Base-by-base conservation (phyloP, 2,797 vertebrate species). In the Aselliscus stoliczkanus region DNA sequence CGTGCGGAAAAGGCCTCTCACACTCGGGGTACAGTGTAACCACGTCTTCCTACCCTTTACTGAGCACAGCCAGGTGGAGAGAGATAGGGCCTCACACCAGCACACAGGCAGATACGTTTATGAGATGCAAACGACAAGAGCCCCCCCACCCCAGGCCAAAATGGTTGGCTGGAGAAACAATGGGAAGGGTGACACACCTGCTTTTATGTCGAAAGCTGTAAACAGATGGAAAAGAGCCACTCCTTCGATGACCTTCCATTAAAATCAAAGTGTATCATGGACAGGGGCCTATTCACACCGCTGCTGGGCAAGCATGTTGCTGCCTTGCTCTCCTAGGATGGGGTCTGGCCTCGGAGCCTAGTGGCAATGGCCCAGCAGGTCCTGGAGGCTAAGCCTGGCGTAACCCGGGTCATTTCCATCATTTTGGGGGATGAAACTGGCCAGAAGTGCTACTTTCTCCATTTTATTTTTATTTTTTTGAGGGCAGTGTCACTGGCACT, bases 341-440 rank as follows among this genome's bases (percentile, higher is more conserved):
- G 42, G n/a, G 21, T 89, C 90, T 91, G 70, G 56, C 95, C 88
- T 84, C 79, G 56, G 52, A 96, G 82, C 77, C 72, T 96, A 87
- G 94, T 62, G 84, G 93, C 17, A 88, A 93, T 77, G 39, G n/a
- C 76, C 58, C 84, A 79, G 81, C 44, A 95, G 94, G 88, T 90
- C 84, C 29, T 1, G 86, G 83, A 95, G 73, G 91, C 73, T 34
- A 39, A 95, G 56, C 79, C 90, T 95, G 94, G 87, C 0, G 52
- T 85, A 94, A 89, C 94, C 95, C 52, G 82, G 87, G 94, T 81
- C 95, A 96, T 96, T 92, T 88, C 87, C 39, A 88, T 97, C 96
- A 97, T 90, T 97, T 97, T 92, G 7, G 90, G 64, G 3, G 6
- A 90, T 82, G 60, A 97, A 98, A 98, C 72, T 97, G 95, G 85